Conservation (phyloP, 2,888 invertebrate species). For the Drosophila histrio region DNA sequence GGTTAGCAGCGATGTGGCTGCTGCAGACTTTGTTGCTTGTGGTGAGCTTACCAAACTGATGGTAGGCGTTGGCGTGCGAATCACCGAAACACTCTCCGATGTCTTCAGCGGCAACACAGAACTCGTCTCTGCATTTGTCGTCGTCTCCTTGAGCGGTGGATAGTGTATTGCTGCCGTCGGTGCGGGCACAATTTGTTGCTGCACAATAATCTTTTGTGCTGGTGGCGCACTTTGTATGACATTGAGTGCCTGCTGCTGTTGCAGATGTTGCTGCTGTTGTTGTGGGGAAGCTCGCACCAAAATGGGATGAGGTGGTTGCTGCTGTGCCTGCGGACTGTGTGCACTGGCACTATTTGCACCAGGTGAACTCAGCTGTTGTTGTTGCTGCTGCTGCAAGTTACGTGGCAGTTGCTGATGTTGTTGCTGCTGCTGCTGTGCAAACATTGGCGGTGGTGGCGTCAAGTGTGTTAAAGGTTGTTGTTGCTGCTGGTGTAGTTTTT, state of each 20-base stretch:
- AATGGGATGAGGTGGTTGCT: conserved; percentile 21
- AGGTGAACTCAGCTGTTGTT: conserved; percentile 51
- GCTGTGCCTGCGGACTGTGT: conserved; percentile 45
- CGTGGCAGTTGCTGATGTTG: conserved; percentile 55
- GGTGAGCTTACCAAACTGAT: conserved; percentile 48
- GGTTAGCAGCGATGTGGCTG: conserved; percentile 67
- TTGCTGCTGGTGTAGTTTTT: conserved; percentile 34
- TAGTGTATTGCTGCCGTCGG: conserved; percentile 54
- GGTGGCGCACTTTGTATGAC: conserved; percentile 79
- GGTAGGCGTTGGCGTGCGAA: conserved; percentile 64
- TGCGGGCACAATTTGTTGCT: conserved; percentile 72
- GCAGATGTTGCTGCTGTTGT: conserved; percentile 37
- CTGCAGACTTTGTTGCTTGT: conserved; percentile 31
- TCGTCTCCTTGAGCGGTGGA: conserved; percentile 30
- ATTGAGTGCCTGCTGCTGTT: conserved; percentile 58
- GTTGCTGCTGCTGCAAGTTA: conserved; percentile 51
- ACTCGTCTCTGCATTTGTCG: not conserved
- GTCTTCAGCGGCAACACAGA: conserved; percentile 49
- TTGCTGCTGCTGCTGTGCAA: conserved; percentile 32
- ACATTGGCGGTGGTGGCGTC: conserved; percentile 41
- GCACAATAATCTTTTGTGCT: conserved; percentile 70
- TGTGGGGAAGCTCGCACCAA: conserved; percentile 21
- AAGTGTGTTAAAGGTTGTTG: conserved; percentile 43
- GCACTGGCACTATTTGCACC: conserved; percentile 13
- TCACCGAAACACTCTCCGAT: conserved; percentile 71